Base-by-base conservation (phyloP, 2,888 invertebrate species). In the Lissocephala sabroskyi region DNA sequence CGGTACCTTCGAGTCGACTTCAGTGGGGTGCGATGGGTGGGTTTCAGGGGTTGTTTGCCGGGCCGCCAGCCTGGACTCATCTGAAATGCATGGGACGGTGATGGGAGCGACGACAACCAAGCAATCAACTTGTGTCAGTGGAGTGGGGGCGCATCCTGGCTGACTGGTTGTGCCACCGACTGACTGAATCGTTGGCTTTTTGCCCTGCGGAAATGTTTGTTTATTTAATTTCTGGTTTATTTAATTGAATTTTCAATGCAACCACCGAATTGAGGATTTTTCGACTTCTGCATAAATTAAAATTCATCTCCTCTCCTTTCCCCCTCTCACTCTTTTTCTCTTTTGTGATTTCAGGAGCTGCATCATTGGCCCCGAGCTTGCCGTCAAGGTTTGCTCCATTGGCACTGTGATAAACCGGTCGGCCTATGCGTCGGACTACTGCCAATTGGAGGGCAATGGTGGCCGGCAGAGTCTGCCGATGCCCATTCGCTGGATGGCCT, bases 401-500 rank as follows among this genome's bases (percentile, higher is more conserved):
- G 93, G 92, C 48, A 88, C 90, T 83, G 85, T 85, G 84, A 85
- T 85, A 82, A 90, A 90, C 73, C 87, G 92, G 64, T 87, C 87
- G 70, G 86, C 90, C 55, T 93, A 93, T 84, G 86, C 88, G 41
- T 87, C 89, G 47, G 95, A 95, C 85, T 95, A 95, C 83, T 94
- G 91, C 86, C 88, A 90, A 79, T 86, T 92, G 63, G 91, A 92
- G 73, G 92, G 90, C 49, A 86, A 89, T 51, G 86, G 89, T 57
- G 88, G 89, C 49, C 80, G 85, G 55, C 83, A 84, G 65, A 80
- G 83, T 30, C 84, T 84, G 62, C 87, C 89, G 18, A 86, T 95
- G 68, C 94, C 95, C 14, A 89, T 95, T 65, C 87, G 95, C 70
- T 94, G 94, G 94, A 93, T 94, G 93, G 90, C 93, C 16, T 94